A percentile compares a stretch with the other conserved stretches of the same genome.
Conservation (phyloP, 1,140 invertebrate genomes). For the Halesus radiatus region DNA sequence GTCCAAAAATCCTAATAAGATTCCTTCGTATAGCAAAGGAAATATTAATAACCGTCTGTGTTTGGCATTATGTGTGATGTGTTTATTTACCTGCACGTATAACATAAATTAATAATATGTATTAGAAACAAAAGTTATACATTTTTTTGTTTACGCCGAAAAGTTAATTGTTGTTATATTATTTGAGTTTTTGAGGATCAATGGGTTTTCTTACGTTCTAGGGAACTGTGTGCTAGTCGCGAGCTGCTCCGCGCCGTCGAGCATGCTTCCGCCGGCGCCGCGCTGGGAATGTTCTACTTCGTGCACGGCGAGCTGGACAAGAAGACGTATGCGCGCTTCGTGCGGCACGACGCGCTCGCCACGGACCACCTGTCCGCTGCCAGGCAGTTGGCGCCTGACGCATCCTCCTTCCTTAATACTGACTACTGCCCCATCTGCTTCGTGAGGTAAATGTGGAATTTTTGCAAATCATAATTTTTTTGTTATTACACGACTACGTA, state of each 20-base stretch:
- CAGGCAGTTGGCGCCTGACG: background rate
- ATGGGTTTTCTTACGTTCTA: background rate
- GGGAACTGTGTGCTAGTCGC: conserved; percentile 30
- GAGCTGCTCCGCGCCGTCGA: conserved; percentile 31
- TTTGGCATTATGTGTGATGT: no score
- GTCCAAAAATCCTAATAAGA: no score
- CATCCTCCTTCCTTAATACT: background rate
- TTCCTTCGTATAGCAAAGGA: no score
- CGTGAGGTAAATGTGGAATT: background rate
- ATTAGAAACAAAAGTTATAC: no score
- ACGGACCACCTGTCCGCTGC: conserved; percentile 25
- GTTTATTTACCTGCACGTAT: no score
- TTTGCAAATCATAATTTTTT: background rate
- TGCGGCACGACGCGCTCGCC: conserved; percentile 22
- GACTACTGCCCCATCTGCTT: conserved; percentile 27
- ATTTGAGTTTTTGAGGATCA: no score
- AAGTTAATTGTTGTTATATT: no score
- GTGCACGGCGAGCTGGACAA: conserved; percentile 22
- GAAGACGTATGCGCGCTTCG: conserved; percentile 19
- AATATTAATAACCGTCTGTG: no score
- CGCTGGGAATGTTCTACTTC: conserved; percentile 29
- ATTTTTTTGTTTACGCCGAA: no score
- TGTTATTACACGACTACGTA: no score
- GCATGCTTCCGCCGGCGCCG: conserved; percentile 21
- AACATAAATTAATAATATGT: no score